Evolutionary conservation across 2,888 invertebrate genomes (phyloP), one percentile per base, ranked within the genome.

Genomic region (Morpho deidamia): DNA sequence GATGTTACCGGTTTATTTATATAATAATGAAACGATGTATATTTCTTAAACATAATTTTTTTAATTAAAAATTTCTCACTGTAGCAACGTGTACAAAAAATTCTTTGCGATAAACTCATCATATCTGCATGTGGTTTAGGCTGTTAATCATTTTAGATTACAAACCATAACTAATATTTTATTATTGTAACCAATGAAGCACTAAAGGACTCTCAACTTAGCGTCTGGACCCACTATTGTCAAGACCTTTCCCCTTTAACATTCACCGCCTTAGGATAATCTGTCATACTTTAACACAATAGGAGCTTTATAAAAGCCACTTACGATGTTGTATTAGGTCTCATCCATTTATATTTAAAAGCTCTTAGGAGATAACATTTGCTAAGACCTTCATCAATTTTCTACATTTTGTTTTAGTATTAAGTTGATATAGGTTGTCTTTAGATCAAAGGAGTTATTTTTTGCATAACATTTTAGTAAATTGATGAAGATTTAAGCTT

Each of bases 261-360:
- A 48, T 35, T 41, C n/a, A 42, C 49, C 41, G 10, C 41, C 40
- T 33, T 11, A 34, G 48, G 34, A 48, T 42, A 49, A 49, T 49
- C 42, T 12, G 49, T 49, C 49, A 49, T 49, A 35, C 49, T 49
- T 41, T 10, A 42, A 41, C 42, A 49, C 49, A 49, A 49, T 42
- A 14, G 49, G 11, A 34, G n/a, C 49, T 49, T 49, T 49, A 35
- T 49, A 14, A 41, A 41, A 42, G 23, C 33, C 14, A 49, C 48
- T 48, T 40, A 35, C 48, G 35, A 7, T 14, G 10, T 34, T 12
- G 40, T 14, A 48, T 48, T 41, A 48, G 40, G 14, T 12, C 46
- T 40, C 39, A 48, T 40, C 48, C 42, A 35, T 41, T 48, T 34
- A 48, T 40, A 40, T 48, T 48, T 8, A 34, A 12, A 42, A 49